Evolutionary conservation across 2,113 vertebrate genomes (phyloP), one percentile per base, ranked within the genome.

Genomic region (Scopus umbretta): DNA sequence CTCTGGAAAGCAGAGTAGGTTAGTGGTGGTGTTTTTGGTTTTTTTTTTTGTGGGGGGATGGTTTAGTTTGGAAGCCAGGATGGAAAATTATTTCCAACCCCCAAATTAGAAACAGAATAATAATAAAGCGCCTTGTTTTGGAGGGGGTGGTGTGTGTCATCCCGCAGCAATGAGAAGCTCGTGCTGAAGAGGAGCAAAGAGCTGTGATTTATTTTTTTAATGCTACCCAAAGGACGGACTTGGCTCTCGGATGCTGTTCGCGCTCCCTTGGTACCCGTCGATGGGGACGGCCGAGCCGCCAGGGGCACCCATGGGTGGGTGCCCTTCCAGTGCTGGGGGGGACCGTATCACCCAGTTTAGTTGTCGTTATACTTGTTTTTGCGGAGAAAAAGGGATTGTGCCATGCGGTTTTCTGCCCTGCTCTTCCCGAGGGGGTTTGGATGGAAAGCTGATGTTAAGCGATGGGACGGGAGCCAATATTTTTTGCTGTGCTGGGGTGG

Each of bases 81-180:
- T 90, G 93, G 95, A 95, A 96, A 94, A 92, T 80, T 4, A 59
- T 86, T 96, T 96, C 82, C 81, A 97, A 61, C 5, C 89, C 84
- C 68, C 58, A 97, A 96, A 97, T 97, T 96, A 95, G 94, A 97
- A 97, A 96, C 95, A 96, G 94, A 95, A 91, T 86, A 56, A 93
- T 89, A 90, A 86, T 50, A 89, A 74, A 91, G 84, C 0, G 52
- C 36, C 67, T 93, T 88, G 84, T 94, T 95, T 97, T 95, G 92
- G 74, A 91, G 91, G 66, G 90, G 86, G 19, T 2, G 11, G 73
- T 38, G 92, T 95, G 89, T 95, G 96, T 97, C 95, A 96, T 94
- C 88, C 91, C 68, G 0, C 96, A 95, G 95, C 96, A 93, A 95
- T 92, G 96, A 95, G 80, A 86, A 95, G 82, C 90, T 89, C 14